Conservation (phyloP, 2,888 invertebrate species). For the Ecdyonurus torrentis region DNA sequence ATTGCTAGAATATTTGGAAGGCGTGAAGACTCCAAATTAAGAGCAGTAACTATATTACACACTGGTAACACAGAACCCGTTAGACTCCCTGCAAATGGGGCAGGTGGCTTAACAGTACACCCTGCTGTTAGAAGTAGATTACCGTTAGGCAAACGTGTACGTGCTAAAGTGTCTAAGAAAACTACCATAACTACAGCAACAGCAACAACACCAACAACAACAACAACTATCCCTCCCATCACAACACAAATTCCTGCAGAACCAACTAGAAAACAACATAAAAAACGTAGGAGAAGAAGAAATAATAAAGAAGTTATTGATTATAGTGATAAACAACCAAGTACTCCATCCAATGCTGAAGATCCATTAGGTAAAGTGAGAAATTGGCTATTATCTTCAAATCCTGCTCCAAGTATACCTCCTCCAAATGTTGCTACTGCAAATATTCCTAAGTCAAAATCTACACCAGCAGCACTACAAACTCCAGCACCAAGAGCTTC, state of each 20-base stretch:
- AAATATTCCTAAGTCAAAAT: slow-evolving; percentile 60
- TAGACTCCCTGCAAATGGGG: slow-evolving; percentile 52
- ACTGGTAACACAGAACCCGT: slow-evolving; percentile 71
- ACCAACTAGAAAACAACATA: slow-evolving; percentile 21
- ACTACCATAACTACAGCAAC: slow-evolving; percentile 9
- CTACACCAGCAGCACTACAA: slow-evolving; percentile 58
- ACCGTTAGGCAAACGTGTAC: slow-evolving; percentile 70
- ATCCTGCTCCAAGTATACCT: slow-evolving; percentile 22
- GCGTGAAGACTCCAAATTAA: slow-evolving; percentile 29
- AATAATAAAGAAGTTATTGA: slow-evolving; percentile 53
- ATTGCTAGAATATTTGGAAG: slow-evolving; percentile 6
- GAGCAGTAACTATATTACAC: slow-evolving; percentile 78
- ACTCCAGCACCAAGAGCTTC: slow-evolving; percentile 19
- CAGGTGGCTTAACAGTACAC: slow-evolving; percentile 52
- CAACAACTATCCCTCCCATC: slow-evolving; percentile 13
- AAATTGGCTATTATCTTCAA: slow-evolving; percentile 58
- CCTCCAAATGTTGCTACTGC: slow-evolving; percentile 22
- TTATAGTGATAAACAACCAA: slow-evolving; percentile 26
- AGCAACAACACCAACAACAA: neutral
- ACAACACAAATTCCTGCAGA: neutral
- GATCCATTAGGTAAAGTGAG: slow-evolving; percentile 61
- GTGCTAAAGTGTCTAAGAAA: slow-evolving; percentile 24
- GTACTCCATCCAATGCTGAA: slow-evolving; percentile 23
- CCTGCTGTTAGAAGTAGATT: slow-evolving; percentile 67
- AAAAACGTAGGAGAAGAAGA: slow-evolving; percentile 9